phyloP scores from a whole-genome alignment of 1,140 invertebrate species.

The Apis mellifera region Amel_HAv3.1 CM009937.2:9091001-9091500 shows the following conservation, averaged over 20 bases:
- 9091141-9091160: background rate
- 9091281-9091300: slow-evolving; percentile 1
- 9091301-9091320: background rate
- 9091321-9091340: background rate
- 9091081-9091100: slow-evolving; percentile 10
- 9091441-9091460: too few species aligned
- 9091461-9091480: too few species aligned
- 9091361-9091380: background rate
- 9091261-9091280: background rate
- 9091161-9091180: background rate
- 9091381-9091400: too few species aligned
- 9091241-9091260: background rate
- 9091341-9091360: background rate
- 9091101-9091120: background rate
- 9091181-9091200: too few species aligned
- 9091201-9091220: background rate
- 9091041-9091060: slow-evolving; percentile 10
- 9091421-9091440: too few species aligned
- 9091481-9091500: too few species aligned
- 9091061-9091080: background rate
- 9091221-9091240: background rate
- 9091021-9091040: background rate
- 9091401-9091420: too few species aligned
- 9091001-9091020: background rate
- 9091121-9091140: background rate